A percentile compares a stretch with the other conserved stretches of the same genome.
Conservation (phyloP, 2,113 vertebrate species). For the Odontophorus gujanensis region DNA sequence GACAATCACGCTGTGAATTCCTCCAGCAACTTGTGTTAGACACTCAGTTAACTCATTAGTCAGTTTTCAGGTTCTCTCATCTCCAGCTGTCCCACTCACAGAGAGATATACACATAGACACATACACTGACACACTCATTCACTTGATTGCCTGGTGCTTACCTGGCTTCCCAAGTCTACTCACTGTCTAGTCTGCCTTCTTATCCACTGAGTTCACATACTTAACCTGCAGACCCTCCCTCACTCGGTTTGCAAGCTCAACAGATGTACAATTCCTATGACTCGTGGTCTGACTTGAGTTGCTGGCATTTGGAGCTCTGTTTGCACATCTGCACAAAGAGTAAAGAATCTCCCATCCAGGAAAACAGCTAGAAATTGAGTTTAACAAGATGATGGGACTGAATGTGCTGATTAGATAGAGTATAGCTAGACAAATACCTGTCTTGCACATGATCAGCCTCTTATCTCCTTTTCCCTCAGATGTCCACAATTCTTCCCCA, state of each 20-base stretch:
- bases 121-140: not conserved
- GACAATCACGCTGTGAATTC: not conserved
- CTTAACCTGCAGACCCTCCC: not conserved
- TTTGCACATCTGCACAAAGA: accelerated
- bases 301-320: not conserved
- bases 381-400: not conserved
- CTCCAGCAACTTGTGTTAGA: not conserved
- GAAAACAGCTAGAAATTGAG: not conserved
- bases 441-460: not conserved
- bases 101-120: not conserved
- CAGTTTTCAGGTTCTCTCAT: not conserved
- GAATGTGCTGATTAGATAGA: not conserved
- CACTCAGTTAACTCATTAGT: not conserved
- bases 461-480: not conserved
- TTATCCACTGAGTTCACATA: not conserved
- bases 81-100: not conserved
- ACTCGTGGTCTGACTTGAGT: not conserved
- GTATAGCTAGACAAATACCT: not conserved
- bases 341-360: not conserved
- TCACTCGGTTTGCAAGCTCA: not conserved
- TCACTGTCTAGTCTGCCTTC: not conserved
- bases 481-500: not conserved
- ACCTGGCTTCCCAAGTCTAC: not conserved
- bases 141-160: not conserved
- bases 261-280: not conserved